Evolutionary conservation across 2,797 vertebrate genomes (phyloP).

Genomic region (Cheirogaleus major): DNA sequence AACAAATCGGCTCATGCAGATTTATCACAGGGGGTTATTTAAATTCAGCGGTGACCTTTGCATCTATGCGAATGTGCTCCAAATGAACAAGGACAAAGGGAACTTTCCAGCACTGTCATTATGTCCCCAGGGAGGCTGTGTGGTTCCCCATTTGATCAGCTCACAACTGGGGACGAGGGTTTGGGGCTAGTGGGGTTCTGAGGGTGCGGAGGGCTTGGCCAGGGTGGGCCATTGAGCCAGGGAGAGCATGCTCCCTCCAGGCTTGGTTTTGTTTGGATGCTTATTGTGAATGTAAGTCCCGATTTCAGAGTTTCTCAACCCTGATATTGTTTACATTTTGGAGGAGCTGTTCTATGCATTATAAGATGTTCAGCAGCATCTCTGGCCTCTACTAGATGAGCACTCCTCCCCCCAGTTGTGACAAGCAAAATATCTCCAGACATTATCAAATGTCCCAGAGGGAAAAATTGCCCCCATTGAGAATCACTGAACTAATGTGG

Average conservation of each 20-base stretch:
- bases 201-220: neutral
- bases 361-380: neutral
- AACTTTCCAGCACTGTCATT: neutral
- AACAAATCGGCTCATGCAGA: slow-evolving; percentile 61
- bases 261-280: neutral
- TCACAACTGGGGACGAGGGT: neutral
- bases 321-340: neutral
- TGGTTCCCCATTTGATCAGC: slow-evolving; percentile 12
- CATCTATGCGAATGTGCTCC: slow-evolving; percentile 14
- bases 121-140: neutral
- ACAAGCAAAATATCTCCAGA: neutral
- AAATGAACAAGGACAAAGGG: slow-evolving; percentile 59
- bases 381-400: neutral
- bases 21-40: slow-evolving; percentile 54
- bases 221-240: neutral
- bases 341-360: neutral
- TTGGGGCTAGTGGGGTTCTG: accelerated
- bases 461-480: neutral
- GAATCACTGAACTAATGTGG: neutral
- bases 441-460: neutral
- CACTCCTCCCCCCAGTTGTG: neutral
- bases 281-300: neutral
- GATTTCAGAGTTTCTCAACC: neutral
- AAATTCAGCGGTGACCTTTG: slow-evolving; percentile 70
- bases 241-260: no score